These are phyloP conservation scores for Drosophila neoperkinsi DNA, from an alignment of 2,888 invertebrate genomes.

Conservation along the genomic window DNA sequence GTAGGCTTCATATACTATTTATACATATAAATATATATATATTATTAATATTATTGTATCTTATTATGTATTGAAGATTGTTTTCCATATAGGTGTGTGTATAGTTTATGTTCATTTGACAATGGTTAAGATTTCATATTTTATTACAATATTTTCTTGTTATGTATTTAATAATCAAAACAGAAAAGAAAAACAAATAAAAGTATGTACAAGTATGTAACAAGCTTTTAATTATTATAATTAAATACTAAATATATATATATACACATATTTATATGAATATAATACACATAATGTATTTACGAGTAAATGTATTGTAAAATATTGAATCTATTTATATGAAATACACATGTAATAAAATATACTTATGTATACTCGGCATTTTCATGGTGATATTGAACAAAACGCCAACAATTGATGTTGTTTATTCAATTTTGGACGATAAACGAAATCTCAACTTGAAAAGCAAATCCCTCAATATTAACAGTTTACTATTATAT, in stretches of 20 bases:
- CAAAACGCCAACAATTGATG: constrained; percentile 5
- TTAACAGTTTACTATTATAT: background rate
- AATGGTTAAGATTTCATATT: constrained; percentile 57
- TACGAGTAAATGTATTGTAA: constrained; percentile 72
- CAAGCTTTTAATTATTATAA: constrained; percentile 72
- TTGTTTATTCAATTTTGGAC: background rate
- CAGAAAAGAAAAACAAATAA: constrained; percentile 41
- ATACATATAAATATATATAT: constrained; percentile 23
- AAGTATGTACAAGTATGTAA: constrained; percentile 53
- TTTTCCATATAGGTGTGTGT: constrained; percentile 69
- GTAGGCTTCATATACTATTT: constrained; percentile 55
- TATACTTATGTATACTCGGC: constrained; percentile 47
- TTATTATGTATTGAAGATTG: constrained; percentile 36
- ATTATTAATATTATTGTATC: constrained; percentile 20
- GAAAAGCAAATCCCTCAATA: background rate
- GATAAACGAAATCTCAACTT: background rate
- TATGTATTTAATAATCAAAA: constrained; percentile 67
- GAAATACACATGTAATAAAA: constrained; percentile 75
- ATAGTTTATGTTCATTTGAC: constrained; percentile 69
- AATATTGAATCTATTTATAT: constrained; percentile 81
- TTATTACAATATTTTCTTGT: constrained; percentile 70
- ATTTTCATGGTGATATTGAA: constrained; percentile 56
- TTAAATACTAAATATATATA: constrained; percentile 27
- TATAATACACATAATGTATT: constrained; percentile 64
- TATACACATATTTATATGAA: constrained; percentile 32